Base-by-base conservation (phyloP, 2,797 vertebrate genomes). In the Phataginus tetradactyla region DNA sequence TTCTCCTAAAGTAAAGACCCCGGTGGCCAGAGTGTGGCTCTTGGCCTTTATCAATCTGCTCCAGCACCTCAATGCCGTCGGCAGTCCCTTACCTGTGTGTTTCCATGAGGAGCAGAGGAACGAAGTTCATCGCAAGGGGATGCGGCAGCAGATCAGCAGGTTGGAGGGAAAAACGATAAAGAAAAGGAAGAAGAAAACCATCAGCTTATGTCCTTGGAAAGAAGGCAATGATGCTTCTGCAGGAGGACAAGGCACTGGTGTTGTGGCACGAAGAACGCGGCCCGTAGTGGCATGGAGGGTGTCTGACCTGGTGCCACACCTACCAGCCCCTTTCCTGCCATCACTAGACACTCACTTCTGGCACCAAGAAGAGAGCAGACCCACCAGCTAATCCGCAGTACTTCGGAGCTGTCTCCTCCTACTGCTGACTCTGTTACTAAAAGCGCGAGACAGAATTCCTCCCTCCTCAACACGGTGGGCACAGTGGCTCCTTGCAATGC, bases 31-130 rank as follows among this genome's bases (percentile, higher is more conserved):
- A 45, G 45, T 12, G 45, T 11, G 3, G 45, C 45, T 45, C 45
- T 12, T 45, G 45, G 45, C 45, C 45, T 45, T 45, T 45, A 45
- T 25, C n/a, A 7, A 45, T 37, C 34, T 29, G 42, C 74, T 49
- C 59, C 63, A 55, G 29, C 17, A 55, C 20, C 13, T 29, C 32
- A 51, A 63, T 29, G 79, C 2, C 63, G 77, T 59, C 69, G 27
- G 10, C 25, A 57, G 27, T 81, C 57, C 81, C 95, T 98, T 94
- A 97, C 94, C 96, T 98, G 97, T 97, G 80, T 25, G 85, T 95
- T 89, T 69, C 37, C 69, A 91, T 27, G 61, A 11, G 53, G 51
- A 68, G 72, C 68, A 75, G 72, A 68, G 23, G 74, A 85, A 88
- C 71, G 34, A 23, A 88, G 97, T 91, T 95, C 93, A 84, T 85